Evolutionary conservation across 2,797 vertebrate species (phyloP), one percentile per base, ranked within the genome.

Genomic region (Onychomys leucogaster): DNA sequence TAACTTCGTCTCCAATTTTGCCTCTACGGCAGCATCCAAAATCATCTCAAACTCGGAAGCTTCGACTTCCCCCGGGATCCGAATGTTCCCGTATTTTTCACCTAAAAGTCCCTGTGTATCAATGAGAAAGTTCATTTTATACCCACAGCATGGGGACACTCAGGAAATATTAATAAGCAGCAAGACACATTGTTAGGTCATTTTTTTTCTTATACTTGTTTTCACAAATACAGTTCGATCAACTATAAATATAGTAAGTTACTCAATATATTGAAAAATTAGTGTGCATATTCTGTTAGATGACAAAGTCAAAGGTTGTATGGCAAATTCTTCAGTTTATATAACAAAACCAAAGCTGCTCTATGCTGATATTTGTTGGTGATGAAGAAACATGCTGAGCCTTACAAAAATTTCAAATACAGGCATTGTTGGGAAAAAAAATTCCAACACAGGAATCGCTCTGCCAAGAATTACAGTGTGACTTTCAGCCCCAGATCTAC

Each of bases 31-130:
- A 10, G 99, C 99, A 90, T 99, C 99, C 98, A 99, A 98, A 97
- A 99, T 99, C 99, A 99, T 99, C 98, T 99, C 99, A 91, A 99
- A 99, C 98, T 99, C 99, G 0, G 99, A 99, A 5, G 99, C 99
- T 93, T 99, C 99, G 77, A 99, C 99, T 98, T 99, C 99, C 49
- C 99, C 99, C 0, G 99, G 99, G 97, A 99, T 99, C 61, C 99
- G 99, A 97, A 99, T 99, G 98, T 99, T 99, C 95, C 99, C 99
- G 0, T 99, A 99, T 98, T 99, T 99, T 98, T 99, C 99, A 97
- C 99, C 99, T 97, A 99, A 98, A 0, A 99, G 99, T 90, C 99
- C 99, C 99, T 99, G 99, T 97, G 98, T 97, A 97, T 97, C 94
- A 97, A 89, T 69, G 97, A 95, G 86, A 94, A 98, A 97, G 84